Evolutionary conservation across 2,888 invertebrate species (phyloP), one percentile per base, ranked within the genome.

Genomic region (Tromatobia lineatoria): DNA sequence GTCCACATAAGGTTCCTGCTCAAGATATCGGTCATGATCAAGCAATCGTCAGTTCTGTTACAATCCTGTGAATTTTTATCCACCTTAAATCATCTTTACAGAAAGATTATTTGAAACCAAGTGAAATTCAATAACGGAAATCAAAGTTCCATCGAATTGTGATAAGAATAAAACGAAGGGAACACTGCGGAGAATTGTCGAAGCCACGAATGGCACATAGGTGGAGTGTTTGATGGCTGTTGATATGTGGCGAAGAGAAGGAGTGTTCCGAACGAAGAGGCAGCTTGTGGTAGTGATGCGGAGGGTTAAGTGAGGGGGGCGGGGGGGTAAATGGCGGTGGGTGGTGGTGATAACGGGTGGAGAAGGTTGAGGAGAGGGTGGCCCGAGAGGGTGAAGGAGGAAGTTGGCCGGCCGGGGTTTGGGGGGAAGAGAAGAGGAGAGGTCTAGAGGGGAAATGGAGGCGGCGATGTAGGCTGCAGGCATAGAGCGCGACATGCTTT

Each of bases 401-500:
- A 88, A 85, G 88, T 47, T 87, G 87, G 59, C 23, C n/a, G 66
- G 75, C 64, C 11, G 80, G 50, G 73, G 73, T 38, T 50, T 80
- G 52, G 69, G 23, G 61, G 29, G 54, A 50, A 42, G 20, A 78
- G 73, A 70, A 57, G 74, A 76, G 85, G 85, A 82, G 83, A 64
- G 84, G 69, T 71, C 76, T 52, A 59, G 82, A 83, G 80, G 87
- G 86, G 86, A 88, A 86, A 85, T 85, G 88, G 88, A 77, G 87
- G 87, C 88, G 88, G 87, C 83, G 86, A 88, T 88, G 90, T 91
- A 90, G 91, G 91, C 90, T 90, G 90, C 90, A 91, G 91, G 91
- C 91, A 91, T 91, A 91, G 90, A 90, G 90, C 90, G 92, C 92
- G 93, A 92, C 93, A 93, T 94, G 94, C 93, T 94, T 94, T 94